Base-by-base conservation (phyloP, 2,113 vertebrate genomes). In the Bucco capensis region DNA sequence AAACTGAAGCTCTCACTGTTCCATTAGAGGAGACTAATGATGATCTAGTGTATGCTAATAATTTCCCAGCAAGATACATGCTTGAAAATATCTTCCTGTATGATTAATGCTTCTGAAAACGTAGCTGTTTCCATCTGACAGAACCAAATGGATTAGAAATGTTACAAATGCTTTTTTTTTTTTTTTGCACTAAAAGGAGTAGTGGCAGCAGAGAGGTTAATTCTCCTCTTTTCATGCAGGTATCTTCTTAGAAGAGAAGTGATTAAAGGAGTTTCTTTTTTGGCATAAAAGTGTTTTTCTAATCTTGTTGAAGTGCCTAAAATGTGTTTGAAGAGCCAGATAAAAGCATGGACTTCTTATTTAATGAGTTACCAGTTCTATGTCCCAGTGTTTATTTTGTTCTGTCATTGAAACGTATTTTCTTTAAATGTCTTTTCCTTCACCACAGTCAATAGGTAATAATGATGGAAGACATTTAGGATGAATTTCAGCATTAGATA, bases 271-370 rank as follows among this genome's bases (percentile, higher is more conserved):
- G 80, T 79, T 80, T 25, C 74, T 88, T 92, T 95, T 95, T 96
- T 79, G 94, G 90, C 66, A 89, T 96, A 90, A 92, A 94, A 95
- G 93, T 92, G 88, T 81, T 95, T 94, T 93, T 95, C 88, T 96
- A 93, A 95, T 95, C 96, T 96, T 79, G 80, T 79, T 95, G 90
- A 95, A 96, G 96, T 94, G 77, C 83, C 73, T 96, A 95, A 96
- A 96, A 95, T 93, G 73, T 88, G 83, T 95, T 96, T 95, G 94
- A 96, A 96, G 93, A 95, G 66, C 37, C 66, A 93, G 92, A 96
- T 96, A 92, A 95, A 96, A 96, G 92, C 88, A 54, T 49, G 30
- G 88, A 81, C 54, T 90, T 82, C 50, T 92, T 94, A 90, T 93
- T 95, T 95, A 95, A 96, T 93, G 90, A 96, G 70, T 94, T 93